Base-by-base conservation (phyloP, 2,113 vertebrate genomes). In the Pantherophis guttatus region DNA sequence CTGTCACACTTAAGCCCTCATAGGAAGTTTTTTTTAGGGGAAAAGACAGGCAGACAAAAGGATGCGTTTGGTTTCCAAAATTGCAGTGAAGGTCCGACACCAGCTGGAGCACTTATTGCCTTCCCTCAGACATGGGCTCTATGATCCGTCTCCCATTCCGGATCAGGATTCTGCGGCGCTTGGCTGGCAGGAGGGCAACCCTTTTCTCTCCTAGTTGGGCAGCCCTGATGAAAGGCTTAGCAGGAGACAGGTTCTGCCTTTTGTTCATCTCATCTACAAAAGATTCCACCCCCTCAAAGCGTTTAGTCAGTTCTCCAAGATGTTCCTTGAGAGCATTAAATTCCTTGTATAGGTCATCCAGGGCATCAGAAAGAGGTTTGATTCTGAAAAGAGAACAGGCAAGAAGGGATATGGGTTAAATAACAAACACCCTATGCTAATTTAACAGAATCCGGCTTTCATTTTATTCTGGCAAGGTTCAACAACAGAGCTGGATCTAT, bases 321-420 rank as follows among this genome's bases (percentile, higher is more conserved):
- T 96, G 98, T 91, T 97, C 98, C 89, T 99, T 99, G 92, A 99
- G 96, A 8, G 94, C 90, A 57, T 98, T 98, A 89, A 99, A 98
- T 91, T 99, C 98, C 65, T 96, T 97, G 95, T 98, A 98, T 15
- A 99, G 97, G 52, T 98, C 98, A 3, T 97, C 93, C 57, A 98
- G 95, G 0, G 98, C 98, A 17, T 97, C 98, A 0, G 98, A 99
- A 55, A 99, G 98, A 1, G 97, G 96, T 70, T 97, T 97, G 92
- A 99, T 98, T 96, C 98, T 98, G 94, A 3, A 87, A 7, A 86
- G 12, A 57, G 57, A 1, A 75, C 4, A 55, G 0, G 11, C 0
- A 26, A 19, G 39, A 19, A 21, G 90, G 29, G 6, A 19, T 5
- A 88, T 13, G 1, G 0, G 2, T 58, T 58, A 93, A 19, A 9